Evolutionary conservation across 2,888 invertebrate genomes (phyloP).

Genomic region (Scaptomyza tumidula): DNA sequence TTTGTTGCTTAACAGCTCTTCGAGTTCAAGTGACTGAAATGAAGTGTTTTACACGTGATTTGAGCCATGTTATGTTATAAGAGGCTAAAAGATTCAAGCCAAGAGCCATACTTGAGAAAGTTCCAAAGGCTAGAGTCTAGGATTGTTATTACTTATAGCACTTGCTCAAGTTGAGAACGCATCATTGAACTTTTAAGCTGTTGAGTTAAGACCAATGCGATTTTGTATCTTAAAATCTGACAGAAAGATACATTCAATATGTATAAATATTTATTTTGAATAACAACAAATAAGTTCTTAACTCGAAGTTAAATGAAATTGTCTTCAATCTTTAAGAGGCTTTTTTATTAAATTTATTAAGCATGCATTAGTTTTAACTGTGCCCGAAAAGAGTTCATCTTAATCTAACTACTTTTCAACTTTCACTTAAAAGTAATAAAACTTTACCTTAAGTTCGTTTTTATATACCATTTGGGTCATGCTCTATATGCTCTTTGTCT

Average conservation of each 20-base stretch:
- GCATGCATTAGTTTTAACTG: background rate
- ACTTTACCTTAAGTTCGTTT: background rate
- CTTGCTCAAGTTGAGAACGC: background rate
- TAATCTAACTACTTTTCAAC: background rate
- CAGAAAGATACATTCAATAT: too few species aligned
- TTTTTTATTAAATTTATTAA: too few species aligned
- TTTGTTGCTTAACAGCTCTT: background rate
- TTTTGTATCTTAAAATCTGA: too few species aligned
- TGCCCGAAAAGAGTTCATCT: background rate
- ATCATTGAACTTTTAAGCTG: background rate
- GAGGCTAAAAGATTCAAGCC: background rate
- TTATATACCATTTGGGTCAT: too few species aligned
- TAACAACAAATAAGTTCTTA: too few species aligned
- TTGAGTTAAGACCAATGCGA: background rate
- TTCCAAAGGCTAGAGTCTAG: background rate
- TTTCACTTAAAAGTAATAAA: background rate
- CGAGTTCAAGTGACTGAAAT: background rate
- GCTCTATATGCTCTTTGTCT: too few species aligned
- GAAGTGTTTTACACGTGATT: background rate
- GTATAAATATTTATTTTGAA: too few species aligned
- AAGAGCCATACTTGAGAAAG: background rate
- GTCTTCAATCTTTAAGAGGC: too few species aligned
- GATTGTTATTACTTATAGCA: background rate
- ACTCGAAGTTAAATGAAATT: too few species aligned
- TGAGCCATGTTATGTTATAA: background rate